These are phyloP conservation scores for Mesorhabditis spiculigera DNA, from an alignment of 2,888 invertebrate species.

Conservation along the genomic window DNA sequence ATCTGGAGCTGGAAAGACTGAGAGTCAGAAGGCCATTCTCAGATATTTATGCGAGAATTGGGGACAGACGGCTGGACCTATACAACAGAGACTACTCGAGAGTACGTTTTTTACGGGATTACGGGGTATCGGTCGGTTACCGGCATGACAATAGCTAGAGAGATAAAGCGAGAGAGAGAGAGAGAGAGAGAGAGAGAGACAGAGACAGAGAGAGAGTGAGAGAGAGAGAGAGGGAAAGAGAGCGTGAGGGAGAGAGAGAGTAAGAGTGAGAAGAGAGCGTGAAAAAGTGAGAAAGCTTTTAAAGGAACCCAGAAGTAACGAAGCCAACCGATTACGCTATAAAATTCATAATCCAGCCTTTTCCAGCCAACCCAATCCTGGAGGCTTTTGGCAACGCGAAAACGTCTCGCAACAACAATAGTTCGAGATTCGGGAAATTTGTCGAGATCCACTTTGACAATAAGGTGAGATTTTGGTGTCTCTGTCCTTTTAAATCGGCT, in stretches of 20 bases:
- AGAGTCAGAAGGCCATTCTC: conserved; percentile 93
- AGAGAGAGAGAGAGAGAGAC: too few relatives aligned
- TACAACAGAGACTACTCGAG: conserved; percentile 90
- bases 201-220: too few relatives aligned
- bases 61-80: conserved; percentile 82
- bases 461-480: conserved; percentile 62
- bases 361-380: conserved; percentile 56
- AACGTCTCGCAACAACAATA: conserved; percentile 95
- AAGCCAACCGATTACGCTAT: too few relatives aligned
- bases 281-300: neutral
- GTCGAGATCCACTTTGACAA: conserved; percentile 95
- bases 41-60: conserved; percentile 83
- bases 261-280: neutral
- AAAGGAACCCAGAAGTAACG: neutral
- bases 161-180: too few relatives aligned
- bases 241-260: too few relatives aligned
- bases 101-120: conserved; percentile 60
- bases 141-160: too few relatives aligned
- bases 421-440: conserved; percentile 95
- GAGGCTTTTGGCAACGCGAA: conserved; percentile 67
- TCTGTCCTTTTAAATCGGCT: too few relatives aligned
- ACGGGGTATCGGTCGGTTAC: neutral
- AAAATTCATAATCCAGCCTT: too few relatives aligned
- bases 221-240: too few relatives aligned
- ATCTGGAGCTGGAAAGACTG: conserved; percentile 84